Conservation (phyloP, 2,797 vertebrate species). For the Rachycentron canadum region DNA sequence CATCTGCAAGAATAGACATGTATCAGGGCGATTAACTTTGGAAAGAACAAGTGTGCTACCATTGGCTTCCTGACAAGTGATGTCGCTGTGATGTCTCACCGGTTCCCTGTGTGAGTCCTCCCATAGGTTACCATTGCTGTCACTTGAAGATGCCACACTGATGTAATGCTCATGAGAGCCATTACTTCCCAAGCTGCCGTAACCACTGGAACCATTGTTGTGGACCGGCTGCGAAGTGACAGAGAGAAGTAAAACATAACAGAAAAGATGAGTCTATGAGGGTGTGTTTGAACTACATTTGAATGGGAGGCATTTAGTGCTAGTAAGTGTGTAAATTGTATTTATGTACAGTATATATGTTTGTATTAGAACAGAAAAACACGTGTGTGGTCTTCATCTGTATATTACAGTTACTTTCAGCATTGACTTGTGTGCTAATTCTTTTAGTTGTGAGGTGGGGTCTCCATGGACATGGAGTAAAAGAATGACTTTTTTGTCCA, state of each 20-base stretch:
- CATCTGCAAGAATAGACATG: slow-evolving; percentile 67
- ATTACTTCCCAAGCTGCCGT: slow-evolving; percentile 91
- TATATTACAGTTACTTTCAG: not conserved
- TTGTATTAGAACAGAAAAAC: not conserved
- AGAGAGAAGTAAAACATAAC: not conserved
- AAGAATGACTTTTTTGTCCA: too few relatives aligned
- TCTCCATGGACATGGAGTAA: too few relatives aligned
- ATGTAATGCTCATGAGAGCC: slow-evolving; percentile 91
- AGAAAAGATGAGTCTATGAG: not conserved
- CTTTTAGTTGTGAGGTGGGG: too few relatives aligned
- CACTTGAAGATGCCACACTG: slow-evolving; percentile 90
- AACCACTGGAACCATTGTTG: slow-evolving; percentile 90
- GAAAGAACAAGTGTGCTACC: not conserved
- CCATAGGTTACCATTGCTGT: slow-evolving; percentile 88
- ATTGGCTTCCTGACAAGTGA: not conserved
- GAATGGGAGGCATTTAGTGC: not conserved
- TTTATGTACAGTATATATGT: not conserved
- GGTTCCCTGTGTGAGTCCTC: slow-evolving; percentile 87
- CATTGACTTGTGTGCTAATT: not conserved
- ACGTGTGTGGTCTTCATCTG: not conserved
- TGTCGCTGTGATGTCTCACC: slow-evolving; percentile 74
- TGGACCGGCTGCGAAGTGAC: slow-evolving; percentile 87
- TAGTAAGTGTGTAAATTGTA: not conserved
- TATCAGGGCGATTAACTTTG: not conserved
- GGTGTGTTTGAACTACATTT: not conserved